Base-by-base conservation (phyloP, 2,888 invertebrate genomes). In the Oeneis ivallda region DNA sequence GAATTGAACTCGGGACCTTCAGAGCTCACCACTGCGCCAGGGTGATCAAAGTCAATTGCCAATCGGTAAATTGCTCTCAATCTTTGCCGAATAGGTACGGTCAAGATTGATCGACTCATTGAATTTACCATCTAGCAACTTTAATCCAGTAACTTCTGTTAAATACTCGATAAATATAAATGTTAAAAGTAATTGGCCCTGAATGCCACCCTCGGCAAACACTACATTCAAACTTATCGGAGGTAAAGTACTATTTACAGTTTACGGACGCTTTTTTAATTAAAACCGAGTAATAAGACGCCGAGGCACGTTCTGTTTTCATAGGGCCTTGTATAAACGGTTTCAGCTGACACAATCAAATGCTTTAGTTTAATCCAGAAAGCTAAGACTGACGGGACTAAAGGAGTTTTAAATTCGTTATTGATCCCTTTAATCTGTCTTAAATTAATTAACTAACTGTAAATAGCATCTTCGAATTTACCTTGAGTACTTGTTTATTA, bases 261-360 rank as follows among this genome's bases (percentile, higher is more conserved):
- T 56, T 41, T 41, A 13, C 39, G 41, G 19, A 19, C 19, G 19
- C 56, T 13, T 56, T 41, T 41, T 56, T 19, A 56, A 56, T 56
- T 56, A 56, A 56, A 56, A 56, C 56, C 19, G 19, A 56, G 41
- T 56, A 56, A 41, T 56, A 17, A 56, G 19, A 56, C 39, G 56
- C 41, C 56, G 13, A 56, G 56, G 39, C 56, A 56, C 56, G 56
- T 56, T 41, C 41, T 41, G 56, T 19, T 56, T 39, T 56, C 39
- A 41, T 19, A 41, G 56, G 56, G 41, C 19, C 56, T 19, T 26
- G 2, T 13, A 13, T 41, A 56, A 56, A 56, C 41, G 41, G 56
- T 56, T 56, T 39, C 54, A 37, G n/a, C 19, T 56, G 11, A 56
- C 56, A 56, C 56, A 56, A 56, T 56, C 56, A 11, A 56, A 56